Evolutionary conservation across 1,140 invertebrate genomes (phyloP).

Genomic region (Ceratina calcarata): DNA sequence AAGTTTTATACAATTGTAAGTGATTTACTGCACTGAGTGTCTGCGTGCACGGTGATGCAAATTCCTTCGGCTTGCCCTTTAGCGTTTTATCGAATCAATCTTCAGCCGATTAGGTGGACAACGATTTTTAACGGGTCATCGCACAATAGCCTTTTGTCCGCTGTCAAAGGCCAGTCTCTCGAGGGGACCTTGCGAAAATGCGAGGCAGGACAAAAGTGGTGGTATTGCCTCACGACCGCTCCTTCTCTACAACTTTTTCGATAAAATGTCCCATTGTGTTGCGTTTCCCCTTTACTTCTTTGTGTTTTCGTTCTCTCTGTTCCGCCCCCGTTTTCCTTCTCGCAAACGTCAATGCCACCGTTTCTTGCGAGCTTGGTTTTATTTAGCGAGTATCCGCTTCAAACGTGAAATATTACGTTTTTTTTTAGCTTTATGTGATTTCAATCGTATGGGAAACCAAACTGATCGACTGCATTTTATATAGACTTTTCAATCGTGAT

Average conservation of each 20-base stretch:
- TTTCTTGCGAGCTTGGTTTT: not conserved
- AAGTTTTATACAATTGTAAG: not conserved
- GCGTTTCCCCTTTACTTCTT: not conserved
- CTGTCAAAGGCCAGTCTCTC: constrained; percentile 37
- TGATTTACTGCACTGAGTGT: constrained; percentile 26
- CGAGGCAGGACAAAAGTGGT: constrained; percentile 52
- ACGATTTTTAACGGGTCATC: constrained; percentile 59
- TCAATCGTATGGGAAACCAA: not conserved
- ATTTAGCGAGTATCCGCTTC: not conserved
- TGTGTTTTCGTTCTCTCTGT: too few relatives aligned
- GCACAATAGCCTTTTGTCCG: constrained; percentile 60
- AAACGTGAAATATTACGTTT: not conserved
- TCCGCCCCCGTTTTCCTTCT: not conserved
- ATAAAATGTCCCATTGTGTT: constrained; percentile 41
- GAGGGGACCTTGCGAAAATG: constrained; percentile 34
- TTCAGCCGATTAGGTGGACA: constrained; percentile 59
- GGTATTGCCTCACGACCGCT: constrained; percentile 29
- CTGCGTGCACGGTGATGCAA: constrained; percentile 35
- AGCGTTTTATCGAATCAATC: constrained; percentile 58
- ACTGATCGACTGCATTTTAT: not conserved
- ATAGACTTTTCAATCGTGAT: too few relatives aligned
- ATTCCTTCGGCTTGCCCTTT: constrained; percentile 46
- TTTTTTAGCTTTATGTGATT: too few relatives aligned
- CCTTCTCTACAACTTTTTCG: constrained; percentile 25
- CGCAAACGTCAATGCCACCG: not conserved